Evolutionary conservation across 2,113 vertebrate genomes (phyloP).

Genomic region (Onychorhynchus coronatus): DNA sequence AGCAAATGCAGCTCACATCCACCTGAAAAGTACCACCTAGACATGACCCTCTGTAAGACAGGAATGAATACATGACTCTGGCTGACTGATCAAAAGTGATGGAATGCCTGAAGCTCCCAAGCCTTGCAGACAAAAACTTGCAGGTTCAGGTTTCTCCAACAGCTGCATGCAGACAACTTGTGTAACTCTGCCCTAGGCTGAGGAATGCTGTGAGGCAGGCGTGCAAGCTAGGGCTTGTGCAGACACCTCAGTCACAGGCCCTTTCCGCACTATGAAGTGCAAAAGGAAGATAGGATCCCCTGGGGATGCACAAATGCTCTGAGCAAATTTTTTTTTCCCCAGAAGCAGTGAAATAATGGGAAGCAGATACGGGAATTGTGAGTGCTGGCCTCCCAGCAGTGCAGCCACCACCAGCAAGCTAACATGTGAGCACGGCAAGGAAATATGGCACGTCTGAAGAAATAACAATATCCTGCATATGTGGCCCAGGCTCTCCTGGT

Average conservation of each 20-base stretch:
- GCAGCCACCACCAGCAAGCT: rapidly evolving
- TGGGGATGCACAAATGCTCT: neutral
- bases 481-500: neutral
- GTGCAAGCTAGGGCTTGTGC: neutral
- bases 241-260: neutral
- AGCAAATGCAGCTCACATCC: neutral
- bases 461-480: neutral
- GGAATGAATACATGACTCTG: neutral
- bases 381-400: neutral
- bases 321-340: neutral
- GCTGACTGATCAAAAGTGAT: neutral
- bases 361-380: neutral
- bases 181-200: neutral
- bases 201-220: rapidly evolving
- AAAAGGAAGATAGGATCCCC: neutral
- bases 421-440: neutral
- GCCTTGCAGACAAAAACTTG: neutral
- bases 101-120: neutral
- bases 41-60: neutral
- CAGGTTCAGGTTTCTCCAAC: neutral
- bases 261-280: rapidly evolving
- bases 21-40: neutral
- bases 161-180: neutral
- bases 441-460: neutral
- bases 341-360: neutral